Conservation (phyloP, 2,113 vertebrate genomes). For the Takifugu bimaculatus region DNA sequence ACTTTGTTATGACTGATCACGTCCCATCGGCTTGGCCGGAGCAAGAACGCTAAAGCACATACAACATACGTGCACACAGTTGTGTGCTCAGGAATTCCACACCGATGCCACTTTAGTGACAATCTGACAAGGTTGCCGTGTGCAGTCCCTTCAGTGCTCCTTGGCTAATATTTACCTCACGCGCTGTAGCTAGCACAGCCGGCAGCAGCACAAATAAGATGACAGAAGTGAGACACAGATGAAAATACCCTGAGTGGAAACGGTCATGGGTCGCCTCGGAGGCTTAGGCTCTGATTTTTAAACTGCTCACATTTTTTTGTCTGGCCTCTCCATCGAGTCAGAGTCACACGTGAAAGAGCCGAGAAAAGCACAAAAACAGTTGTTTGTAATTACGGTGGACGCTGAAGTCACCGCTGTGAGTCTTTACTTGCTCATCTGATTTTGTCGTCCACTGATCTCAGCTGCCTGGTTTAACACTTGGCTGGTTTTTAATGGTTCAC, state of each 20-base stretch:
- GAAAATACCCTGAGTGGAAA: conserved; percentile 27
- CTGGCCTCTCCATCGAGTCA: not conserved
- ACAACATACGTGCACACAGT: conserved; percentile 9
- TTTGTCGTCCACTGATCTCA: conserved; percentile 38
- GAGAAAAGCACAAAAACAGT: conserved; percentile 5
- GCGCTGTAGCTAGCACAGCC: conserved; percentile 48
- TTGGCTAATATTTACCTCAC: conserved; percentile 69
- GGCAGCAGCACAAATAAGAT: conserved; percentile 57
- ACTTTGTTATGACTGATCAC: conserved; percentile 74
- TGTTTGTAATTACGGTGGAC: too few species aligned
- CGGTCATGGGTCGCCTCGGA: conserved; percentile 29
- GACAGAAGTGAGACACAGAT: conserved; percentile 37
- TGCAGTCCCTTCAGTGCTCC: conserved; percentile 43
- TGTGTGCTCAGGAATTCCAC: conserved; percentile 45
- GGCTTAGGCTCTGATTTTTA: conserved; percentile 42
- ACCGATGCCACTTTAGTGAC: conserved; percentile 61
- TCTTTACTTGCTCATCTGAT: conserved; percentile 39
- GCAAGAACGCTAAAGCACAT: conserved; percentile 5
- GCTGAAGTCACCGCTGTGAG: conserved; percentile 5
- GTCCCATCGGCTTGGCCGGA: conserved; percentile 47
- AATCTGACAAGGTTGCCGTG: conserved; percentile 61
- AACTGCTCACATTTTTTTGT: conserved; percentile 21
- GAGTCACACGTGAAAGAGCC: conserved; percentile 21
- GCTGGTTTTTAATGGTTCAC: conserved; percentile 41
- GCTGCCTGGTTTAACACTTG: conserved; percentile 48